Conservation (phyloP, 2,888 invertebrate genomes). For the Caenorhabditis doughertyi region DNA sequence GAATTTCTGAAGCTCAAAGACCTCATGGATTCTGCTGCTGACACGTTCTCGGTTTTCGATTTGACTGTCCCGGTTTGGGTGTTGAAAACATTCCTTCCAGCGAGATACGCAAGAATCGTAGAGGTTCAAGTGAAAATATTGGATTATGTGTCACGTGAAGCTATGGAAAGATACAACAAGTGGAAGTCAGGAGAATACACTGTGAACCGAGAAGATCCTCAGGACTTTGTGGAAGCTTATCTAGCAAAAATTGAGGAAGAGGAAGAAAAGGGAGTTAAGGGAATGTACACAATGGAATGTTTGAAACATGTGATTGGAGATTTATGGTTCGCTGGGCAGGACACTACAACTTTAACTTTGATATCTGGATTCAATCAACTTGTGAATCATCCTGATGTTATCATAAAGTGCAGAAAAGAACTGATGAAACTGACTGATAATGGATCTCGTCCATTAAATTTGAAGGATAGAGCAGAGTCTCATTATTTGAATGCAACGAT, state of each 20-base stretch:
- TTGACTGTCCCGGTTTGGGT: constrained; percentile 34
- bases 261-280: constrained; percentile 19
- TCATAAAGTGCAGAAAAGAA: constrained; percentile 48
- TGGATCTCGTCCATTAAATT: constrained; percentile 15
- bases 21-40: neutral
- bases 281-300: constrained; percentile 29
- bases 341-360: constrained; percentile 66
- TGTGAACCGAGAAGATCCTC: constrained; percentile 43
- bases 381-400: constrained; percentile 52
- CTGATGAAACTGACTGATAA: constrained; percentile 42
- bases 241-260: constrained; percentile 57
- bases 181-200: constrained; percentile 5
- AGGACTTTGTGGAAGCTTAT: constrained; percentile 66
- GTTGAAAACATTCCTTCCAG: constrained; percentile 29
- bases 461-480: constrained; percentile 41
- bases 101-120: constrained; percentile 6
- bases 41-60: constrained; percentile 31
- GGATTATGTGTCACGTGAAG: constrained; percentile 27
- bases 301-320: constrained; percentile 57
- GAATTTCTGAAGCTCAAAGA: constrained; percentile 32
- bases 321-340: constrained; percentile 69
- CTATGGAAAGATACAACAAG: constrained; percentile 1
- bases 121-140: neutral
- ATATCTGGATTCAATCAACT: constrained; percentile 54
- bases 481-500: constrained; percentile 46